A percentile compares a stretch with the other conserved stretches of the same genome.
These are phyloP conservation scores for Xestia ashworthii DNA, from an alignment of 2,888 invertebrate species.

Conservation along the genomic window DNA sequence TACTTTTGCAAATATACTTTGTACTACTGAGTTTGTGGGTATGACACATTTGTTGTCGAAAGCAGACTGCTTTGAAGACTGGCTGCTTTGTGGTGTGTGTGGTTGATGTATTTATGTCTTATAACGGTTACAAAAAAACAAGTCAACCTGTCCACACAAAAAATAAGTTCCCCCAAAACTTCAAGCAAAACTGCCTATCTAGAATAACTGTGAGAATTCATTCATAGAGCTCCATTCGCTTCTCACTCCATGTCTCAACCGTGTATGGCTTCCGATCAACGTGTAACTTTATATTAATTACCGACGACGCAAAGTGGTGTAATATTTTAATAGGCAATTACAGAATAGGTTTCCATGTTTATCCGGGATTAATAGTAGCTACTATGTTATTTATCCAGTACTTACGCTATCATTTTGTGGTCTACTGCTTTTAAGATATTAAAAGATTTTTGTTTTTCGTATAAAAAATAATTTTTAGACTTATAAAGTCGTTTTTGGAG, in stretches of 20 bases:
- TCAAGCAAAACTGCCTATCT: background rate
- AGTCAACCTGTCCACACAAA: background rate
- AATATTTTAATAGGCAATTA: conserved; percentile 62
- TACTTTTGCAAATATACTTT: background rate
- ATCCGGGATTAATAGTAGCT: conserved; percentile 37
- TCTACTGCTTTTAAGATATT: conserved; percentile 1
- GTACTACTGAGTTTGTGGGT: too few relatives aligned
- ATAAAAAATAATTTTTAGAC: background rate
- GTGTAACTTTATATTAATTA: conserved; percentile 63
- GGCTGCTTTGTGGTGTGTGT: too few relatives aligned
- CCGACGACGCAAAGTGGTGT: conserved; percentile 55
- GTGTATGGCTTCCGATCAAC: conserved; percentile 59
- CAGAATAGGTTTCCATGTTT: conserved; percentile 49
- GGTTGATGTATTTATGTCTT: background rate
- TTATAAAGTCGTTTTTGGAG: too few relatives aligned
- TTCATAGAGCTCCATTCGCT: conserved; percentile 5
- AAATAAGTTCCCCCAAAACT: background rate
- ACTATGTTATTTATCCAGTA: conserved; percentile 10
- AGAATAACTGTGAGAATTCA: background rate
- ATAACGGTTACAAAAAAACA: background rate
- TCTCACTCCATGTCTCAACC: background rate
- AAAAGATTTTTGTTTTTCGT: background rate
- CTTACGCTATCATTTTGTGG: background rate
- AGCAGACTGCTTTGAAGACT: too few relatives aligned
- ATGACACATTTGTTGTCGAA: too few relatives aligned